Conservation (phyloP, 2,888 invertebrate species). For the Rhodophaea formosa region DNA sequence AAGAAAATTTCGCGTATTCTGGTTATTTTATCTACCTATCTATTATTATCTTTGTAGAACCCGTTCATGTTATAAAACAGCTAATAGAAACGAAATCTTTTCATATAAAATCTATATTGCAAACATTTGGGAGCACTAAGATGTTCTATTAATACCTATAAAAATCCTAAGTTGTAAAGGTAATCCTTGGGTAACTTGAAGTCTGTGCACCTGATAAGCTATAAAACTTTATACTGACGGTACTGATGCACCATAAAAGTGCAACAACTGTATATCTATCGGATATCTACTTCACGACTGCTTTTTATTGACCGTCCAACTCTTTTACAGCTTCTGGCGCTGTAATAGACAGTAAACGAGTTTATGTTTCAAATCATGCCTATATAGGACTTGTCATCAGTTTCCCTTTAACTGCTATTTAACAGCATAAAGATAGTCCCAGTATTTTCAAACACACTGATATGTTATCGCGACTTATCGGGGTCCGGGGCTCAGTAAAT, state of each 20-base stretch:
- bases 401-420: constrained; percentile 23
- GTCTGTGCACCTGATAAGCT: constrained; percentile 21
- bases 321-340: constrained; percentile 47
- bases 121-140: too few relatives aligned
- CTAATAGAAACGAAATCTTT: too few relatives aligned
- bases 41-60: too few relatives aligned
- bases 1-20: too few relatives aligned
- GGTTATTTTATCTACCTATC: too few relatives aligned
- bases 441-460: too few relatives aligned
- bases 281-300: constrained; percentile 47
- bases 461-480: too few relatives aligned
- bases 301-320: constrained; percentile 49
- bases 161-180: not conserved
- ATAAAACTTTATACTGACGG: constrained; percentile 29
- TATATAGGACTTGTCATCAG: constrained; percentile 29
- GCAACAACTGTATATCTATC: constrained; percentile 44
- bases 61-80: too few relatives aligned
- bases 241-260: constrained; percentile 40
- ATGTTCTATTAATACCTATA: too few relatives aligned
- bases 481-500: too few relatives aligned
- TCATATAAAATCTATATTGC: too few relatives aligned
- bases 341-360: constrained; percentile 44
- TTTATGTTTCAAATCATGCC: constrained; percentile 37
- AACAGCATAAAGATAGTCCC: not conserved
- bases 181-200: constrained; percentile 22